Percentiles rank a stretch among this genome's conserved stretches.
Conservation (phyloP, 2,888 invertebrate species). For the Linnaemya vulpina region DNA sequence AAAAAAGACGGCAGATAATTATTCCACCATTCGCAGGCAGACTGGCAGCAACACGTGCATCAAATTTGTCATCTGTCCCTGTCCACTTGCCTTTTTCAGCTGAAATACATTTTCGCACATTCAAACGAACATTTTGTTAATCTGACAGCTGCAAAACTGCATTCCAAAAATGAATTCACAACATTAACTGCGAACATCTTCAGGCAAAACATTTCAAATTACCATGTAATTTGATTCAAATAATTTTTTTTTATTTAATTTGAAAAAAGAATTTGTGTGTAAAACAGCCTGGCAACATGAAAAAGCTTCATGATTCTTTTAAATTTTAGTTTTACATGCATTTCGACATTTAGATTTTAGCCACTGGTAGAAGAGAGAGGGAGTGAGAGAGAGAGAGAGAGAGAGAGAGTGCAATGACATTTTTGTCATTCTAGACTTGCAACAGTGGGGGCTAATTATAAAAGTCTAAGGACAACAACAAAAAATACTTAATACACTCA, state of each 20-base stretch:
- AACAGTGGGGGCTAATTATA: neutral
- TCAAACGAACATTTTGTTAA: neutral
- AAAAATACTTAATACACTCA: no score
- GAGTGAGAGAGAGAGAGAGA: neutral
- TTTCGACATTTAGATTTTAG: slow-evolving; percentile 5
- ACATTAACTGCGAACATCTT: slow-evolving; percentile 5
- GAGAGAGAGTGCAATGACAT: slow-evolving; percentile 33
- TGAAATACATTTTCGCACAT: slow-evolving; percentile 4
- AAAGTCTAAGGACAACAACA: neutral
- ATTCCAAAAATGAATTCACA: slow-evolving; percentile 31
- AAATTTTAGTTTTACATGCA: neutral
- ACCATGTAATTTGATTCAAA: slow-evolving; percentile 19
- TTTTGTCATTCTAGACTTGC: neutral
- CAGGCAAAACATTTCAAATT: slow-evolving; percentile 23
- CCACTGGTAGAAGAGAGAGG: neutral
- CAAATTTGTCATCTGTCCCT: neutral
- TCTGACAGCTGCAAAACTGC: slow-evolving; percentile 53
- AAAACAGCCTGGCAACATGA: neutral
- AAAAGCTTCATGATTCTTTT: slow-evolving; percentile 27
- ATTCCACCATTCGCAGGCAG: neutral
- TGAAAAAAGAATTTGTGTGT: neutral
- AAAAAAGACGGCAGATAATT: neutral
- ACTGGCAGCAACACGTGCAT: slow-evolving; percentile 16
- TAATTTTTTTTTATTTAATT: neutral
- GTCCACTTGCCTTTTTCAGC: neutral